phyloP scores from a whole-genome alignment of 2,888 invertebrate species.

The Spodoptera exigua region DNA sequence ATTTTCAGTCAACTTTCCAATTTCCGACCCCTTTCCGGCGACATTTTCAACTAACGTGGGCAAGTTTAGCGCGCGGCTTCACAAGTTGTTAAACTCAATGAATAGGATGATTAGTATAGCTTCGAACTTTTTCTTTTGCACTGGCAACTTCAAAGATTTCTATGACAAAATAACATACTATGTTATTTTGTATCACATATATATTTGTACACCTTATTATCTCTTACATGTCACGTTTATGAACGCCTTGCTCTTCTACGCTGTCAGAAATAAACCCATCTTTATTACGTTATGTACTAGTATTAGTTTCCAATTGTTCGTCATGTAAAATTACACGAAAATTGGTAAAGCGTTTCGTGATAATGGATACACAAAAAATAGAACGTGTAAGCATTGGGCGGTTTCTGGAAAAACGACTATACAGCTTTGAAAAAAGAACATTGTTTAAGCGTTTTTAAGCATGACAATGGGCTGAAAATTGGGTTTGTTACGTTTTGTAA shows the following conservation, averaged over 20 bases:
- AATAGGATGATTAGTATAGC: slow-evolving; percentile 35
- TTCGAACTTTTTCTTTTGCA: slow-evolving; percentile 15
- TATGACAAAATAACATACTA: slow-evolving; percentile 6
- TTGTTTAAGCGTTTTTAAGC: not conserved
- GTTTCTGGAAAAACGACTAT: not conserved
- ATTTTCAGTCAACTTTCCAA: slow-evolving; percentile 29
- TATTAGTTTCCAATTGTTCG: no score
- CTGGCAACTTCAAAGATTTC: slow-evolving; percentile 3
- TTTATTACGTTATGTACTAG: no score
- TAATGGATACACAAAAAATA: no score
- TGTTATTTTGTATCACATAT: slow-evolving; percentile 3
- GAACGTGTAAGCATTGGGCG: no score
- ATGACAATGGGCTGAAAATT: not conserved
- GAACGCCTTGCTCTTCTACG: not conserved
- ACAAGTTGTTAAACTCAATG: slow-evolving; percentile 36
- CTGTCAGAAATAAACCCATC: no score
- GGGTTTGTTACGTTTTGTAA: not conserved
- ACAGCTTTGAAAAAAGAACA: no score
- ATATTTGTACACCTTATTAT: no score
- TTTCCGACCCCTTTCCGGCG: slow-evolving; percentile 18
- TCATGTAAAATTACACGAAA: no score
- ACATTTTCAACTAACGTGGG: slow-evolving; percentile 20
- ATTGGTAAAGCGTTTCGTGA: no score
- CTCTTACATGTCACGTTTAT: not conserved
- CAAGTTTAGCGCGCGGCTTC: slow-evolving; percentile 27